Conservation (phyloP, 2,888 invertebrate species). For the Zeuzera pyrina region DNA sequence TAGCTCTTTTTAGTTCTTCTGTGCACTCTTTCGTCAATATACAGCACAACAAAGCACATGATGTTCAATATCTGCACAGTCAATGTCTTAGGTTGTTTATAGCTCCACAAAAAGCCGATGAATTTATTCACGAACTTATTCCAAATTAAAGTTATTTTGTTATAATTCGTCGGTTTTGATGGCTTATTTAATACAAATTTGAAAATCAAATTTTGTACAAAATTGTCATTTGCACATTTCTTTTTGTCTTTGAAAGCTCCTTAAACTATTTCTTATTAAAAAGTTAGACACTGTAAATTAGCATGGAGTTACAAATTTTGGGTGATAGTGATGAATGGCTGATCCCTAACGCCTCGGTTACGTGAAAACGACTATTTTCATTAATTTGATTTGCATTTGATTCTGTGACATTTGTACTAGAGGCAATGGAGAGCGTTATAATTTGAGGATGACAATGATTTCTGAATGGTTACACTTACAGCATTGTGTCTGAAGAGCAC, state of each 20-base stretch:
- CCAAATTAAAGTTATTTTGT: no score
- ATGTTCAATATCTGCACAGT: constrained; percentile 35
- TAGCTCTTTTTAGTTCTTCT: constrained; percentile 38
- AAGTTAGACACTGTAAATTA: constrained; percentile 65
- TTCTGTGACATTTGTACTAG: constrained; percentile 26
- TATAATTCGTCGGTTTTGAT: constrained; percentile 41
- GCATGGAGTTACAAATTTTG: constrained; percentile 57
- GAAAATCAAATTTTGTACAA: constrained; percentile 19
- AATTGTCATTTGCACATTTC: constrained; percentile 33
- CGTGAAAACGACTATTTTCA: constrained; percentile 37
- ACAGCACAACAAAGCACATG: constrained; percentile 52
- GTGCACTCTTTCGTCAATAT: constrained; percentile 45
- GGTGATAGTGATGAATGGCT: constrained; percentile 47
- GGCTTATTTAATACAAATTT: constrained; percentile 18
- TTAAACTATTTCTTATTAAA: constrained; percentile 19
- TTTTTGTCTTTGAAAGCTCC: constrained; percentile 21
- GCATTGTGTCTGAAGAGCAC: constrained; percentile 64
- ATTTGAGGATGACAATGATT: no score
- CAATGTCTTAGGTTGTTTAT: constrained; percentile 31
- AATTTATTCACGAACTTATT: no score
- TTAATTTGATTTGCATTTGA: constrained; percentile 46
- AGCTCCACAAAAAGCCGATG: constrained; percentile 12
- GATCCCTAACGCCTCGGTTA: constrained; percentile 62
- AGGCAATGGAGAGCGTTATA: constrained; percentile 37
- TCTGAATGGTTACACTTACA: constrained; percentile 54